Evolutionary conservation across 2,113 vertebrate species (phyloP).

Genomic region (Myotis brandtii): DNA sequence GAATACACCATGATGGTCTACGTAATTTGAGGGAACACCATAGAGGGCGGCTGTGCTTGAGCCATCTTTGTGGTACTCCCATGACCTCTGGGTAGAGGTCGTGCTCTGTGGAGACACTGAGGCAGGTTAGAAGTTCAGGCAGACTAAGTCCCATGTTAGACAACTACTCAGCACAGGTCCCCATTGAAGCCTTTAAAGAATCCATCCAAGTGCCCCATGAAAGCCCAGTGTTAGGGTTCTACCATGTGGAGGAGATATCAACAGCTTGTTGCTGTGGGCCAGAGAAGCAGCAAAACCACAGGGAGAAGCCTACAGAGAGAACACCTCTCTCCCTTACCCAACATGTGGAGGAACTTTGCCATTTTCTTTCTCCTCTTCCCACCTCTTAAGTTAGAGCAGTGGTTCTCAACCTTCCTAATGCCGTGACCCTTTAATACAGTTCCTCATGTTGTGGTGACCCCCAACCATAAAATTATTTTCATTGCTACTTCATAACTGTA

Average conservation of each 20-base stretch:
- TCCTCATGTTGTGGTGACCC: too few species aligned
- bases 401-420: too few species aligned
- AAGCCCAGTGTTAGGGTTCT: neutral
- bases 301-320: neutral
- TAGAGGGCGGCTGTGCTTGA: neutral
- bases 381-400: neutral
- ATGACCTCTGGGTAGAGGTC: neutral
- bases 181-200: neutral
- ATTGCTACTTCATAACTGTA: too few species aligned
- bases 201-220: rapidly evolving
- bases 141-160: neutral
- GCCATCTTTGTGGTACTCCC: neutral
- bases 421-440: too few species aligned
- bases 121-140: neutral
- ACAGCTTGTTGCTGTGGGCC: neutral
- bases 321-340: neutral
- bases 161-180: neutral
- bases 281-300: neutral
- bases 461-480: too few species aligned
- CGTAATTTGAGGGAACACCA: neutral
- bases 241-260: rapidly evolving
- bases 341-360: neutral
- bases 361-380: neutral
- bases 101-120: neutral
- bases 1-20: neutral